Evolutionary conservation across 2,888 invertebrate species (phyloP).

Genomic region (Gastrophysa polygoni): DNA sequence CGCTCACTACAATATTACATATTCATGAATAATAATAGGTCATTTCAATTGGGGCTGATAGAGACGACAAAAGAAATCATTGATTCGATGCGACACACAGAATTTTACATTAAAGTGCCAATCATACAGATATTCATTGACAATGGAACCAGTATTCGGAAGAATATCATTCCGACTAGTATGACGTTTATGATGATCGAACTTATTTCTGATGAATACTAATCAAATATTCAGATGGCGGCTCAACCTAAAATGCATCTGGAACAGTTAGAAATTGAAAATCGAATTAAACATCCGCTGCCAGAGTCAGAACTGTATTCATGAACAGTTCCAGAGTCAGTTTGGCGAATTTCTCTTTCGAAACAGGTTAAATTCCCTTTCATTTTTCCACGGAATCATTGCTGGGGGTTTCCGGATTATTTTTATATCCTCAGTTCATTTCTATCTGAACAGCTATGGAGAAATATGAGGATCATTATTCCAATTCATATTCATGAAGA

Average conservation of each 20-base stretch:
- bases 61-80: too few relatives aligned
- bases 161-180: too few relatives aligned
- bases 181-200: too few relatives aligned
- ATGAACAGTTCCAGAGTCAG: conserved; percentile 25
- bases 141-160: too few relatives aligned
- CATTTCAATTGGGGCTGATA: too few relatives aligned
- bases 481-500: neutral
- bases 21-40: too few relatives aligned
- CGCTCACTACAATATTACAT: too few relatives aligned
- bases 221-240: conserved; percentile 27
- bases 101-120: too few relatives aligned
- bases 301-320: conserved; percentile 27
- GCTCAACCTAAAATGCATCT: conserved; percentile 21
- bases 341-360: conserved; percentile 13
- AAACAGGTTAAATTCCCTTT: conserved; percentile 17
- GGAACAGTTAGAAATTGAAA: conserved; percentile 31
- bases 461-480: neutral
- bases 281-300: conserved; percentile 33
- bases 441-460: neutral
- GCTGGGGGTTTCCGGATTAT: neutral
- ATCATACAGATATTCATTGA: too few relatives aligned
- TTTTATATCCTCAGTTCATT: neutral
- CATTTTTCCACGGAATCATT: neutral
- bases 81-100: too few relatives aligned
- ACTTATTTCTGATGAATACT: conserved; percentile 3